These are phyloP conservation scores for Psix sp. DNA, from an alignment of 1,140 invertebrate species.

Conservation along the genomic window DNA sequence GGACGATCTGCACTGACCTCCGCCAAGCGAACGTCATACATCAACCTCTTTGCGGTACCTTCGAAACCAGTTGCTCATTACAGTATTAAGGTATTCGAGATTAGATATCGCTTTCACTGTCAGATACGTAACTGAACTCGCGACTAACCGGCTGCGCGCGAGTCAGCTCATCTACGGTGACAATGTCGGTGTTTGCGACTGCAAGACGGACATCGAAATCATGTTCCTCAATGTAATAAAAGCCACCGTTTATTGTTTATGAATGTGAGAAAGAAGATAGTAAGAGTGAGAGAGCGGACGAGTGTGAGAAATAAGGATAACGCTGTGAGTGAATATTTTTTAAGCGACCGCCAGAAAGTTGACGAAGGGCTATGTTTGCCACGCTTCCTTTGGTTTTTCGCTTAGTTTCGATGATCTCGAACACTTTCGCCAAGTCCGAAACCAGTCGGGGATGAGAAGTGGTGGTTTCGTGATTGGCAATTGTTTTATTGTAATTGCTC, in stretches of 20 bases:
- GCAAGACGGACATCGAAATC: conserved; percentile 47
- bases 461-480: no score
- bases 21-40: conserved; percentile 65
- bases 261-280: background rate
- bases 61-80: conserved; percentile 76
- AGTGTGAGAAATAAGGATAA: conserved; percentile 3
- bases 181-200: conserved; percentile 39
- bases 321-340: conserved; percentile 49
- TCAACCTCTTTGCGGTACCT: conserved; percentile 74
- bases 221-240: conserved; percentile 55
- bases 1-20: conserved; percentile 76
- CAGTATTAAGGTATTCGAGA: conserved; percentile 78
- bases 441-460: no score
- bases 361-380: conserved; percentile 7
- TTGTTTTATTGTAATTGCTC: no score
- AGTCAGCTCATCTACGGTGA: conserved; percentile 32
- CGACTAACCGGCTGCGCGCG: conserved; percentile 67
- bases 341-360: conserved; percentile 35
- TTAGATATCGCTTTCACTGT: conserved; percentile 78
- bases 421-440: background rate
- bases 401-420: background rate
- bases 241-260: conserved; percentile 37
- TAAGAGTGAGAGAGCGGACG: conserved; percentile 10
- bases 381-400: conserved; percentile 7
- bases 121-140: conserved; percentile 76